Percentiles rank a stretch among this genome's conserved stretches.
Evolutionary conservation across 2,888 invertebrate genomes (phyloP).

Genomic region (Cybosia mesomella): DNA sequence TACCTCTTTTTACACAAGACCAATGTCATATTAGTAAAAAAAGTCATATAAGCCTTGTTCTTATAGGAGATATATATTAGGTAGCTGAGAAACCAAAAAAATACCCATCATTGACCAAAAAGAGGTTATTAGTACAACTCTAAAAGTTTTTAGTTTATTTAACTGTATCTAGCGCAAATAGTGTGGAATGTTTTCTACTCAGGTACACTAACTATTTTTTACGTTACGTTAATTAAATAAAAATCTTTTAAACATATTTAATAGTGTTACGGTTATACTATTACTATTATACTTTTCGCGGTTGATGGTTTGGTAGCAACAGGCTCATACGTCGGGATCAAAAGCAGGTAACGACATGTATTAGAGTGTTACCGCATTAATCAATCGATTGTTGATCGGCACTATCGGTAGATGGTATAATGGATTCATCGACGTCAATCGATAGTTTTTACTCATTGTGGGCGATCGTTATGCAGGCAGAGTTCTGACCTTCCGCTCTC

Average conservation of each 20-base stretch:
- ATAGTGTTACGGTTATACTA: slow-evolving; percentile 4
- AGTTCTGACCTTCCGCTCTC: no score
- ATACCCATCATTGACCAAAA: background rate
- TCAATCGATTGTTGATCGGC: no score
- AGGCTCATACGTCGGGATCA: background rate
- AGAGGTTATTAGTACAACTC: slow-evolving; percentile 1
- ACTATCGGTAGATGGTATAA: no score
- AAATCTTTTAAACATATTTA: slow-evolving; percentile 1
- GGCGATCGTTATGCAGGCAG: no score
- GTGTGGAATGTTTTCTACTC: slow-evolving; percentile 1
- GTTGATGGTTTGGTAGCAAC: background rate
- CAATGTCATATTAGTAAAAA: no score
- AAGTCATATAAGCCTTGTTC: background rate
- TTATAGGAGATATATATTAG: no score
- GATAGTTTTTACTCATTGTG: no score
- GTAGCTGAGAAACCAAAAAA: background rate
- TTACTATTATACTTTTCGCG: background rate
- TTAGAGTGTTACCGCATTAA: no score
- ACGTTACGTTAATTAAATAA: slow-evolving; percentile 1
- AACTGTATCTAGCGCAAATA: background rate
- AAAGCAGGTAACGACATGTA: no score
- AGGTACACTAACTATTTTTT: background rate
- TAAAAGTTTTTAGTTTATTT: background rate
- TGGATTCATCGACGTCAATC: no score
- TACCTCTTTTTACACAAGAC: no score